phyloP scores from a whole-genome alignment of 1,140 invertebrate genomes.

The Ylistrum balloti region DNA sequence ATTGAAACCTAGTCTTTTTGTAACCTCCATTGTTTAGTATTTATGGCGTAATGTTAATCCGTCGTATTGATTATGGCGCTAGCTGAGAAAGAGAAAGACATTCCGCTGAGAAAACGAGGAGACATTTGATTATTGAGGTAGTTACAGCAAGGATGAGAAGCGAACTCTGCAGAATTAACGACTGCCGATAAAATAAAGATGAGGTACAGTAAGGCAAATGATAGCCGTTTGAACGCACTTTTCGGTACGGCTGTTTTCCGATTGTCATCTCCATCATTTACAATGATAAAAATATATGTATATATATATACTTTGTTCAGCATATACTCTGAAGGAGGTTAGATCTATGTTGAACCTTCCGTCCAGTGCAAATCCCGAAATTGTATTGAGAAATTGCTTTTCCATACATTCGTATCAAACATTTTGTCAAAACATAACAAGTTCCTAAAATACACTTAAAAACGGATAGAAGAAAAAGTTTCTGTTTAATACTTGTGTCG shows the following conservation, averaged over 20 bases:
- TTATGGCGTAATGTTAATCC: conserved; percentile 14
- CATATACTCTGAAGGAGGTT: no score
- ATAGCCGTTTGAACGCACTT: not conserved
- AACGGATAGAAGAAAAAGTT: no score
- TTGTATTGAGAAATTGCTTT: no score
- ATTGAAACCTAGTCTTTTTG: not conserved
- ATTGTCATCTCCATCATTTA: not conserved
- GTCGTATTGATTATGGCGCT: not conserved
- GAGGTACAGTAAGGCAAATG: not conserved
- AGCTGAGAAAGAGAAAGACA: not conserved
- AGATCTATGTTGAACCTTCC: no score
- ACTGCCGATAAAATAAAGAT: not conserved
- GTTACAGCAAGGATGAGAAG: not conserved
- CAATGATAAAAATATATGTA: no score
- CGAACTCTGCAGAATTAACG: not conserved
- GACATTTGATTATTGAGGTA: not conserved
- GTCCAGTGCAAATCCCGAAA: no score
- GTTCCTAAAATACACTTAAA: no score
- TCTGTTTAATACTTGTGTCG: no score
- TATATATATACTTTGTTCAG: no score
- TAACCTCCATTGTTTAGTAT: not conserved
- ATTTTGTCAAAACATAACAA: no score
- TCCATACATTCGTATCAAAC: no score
- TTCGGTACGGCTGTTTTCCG: not conserved
- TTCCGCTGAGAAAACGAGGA: not conserved